phyloP scores from a whole-genome alignment of 1,140 invertebrate genomes.

The Diorhabda elongata region DNA sequence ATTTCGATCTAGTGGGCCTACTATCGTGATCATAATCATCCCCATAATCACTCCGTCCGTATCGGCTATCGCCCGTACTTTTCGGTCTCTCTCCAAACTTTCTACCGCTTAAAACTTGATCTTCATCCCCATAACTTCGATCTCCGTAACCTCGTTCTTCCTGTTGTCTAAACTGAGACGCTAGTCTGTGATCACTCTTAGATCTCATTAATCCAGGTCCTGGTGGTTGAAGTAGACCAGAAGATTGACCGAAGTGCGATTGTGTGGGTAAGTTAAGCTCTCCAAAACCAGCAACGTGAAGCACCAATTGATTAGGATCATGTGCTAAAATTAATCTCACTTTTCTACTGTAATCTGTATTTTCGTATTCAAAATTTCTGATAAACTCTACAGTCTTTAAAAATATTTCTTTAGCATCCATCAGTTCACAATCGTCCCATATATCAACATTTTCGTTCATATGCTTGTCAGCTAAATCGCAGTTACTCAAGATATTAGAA shows the following conservation, averaged over 20 bases:
- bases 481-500: slow-evolving; percentile 89
- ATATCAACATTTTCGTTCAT: slow-evolving; percentile 80
- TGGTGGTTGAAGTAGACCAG: slow-evolving; percentile 48
- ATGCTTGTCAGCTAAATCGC: slow-evolving; percentile 93
- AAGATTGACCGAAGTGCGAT: slow-evolving; percentile 50
- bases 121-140: slow-evolving; percentile 48
- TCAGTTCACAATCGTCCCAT: slow-evolving; percentile 84
- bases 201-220: slow-evolving; percentile 71
- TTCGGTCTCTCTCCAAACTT: slow-evolving; percentile 67
- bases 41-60: slow-evolving; percentile 56
- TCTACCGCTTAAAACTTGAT: slow-evolving; percentile 62
- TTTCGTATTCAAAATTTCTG: slow-evolving; percentile 89
- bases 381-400: slow-evolving; percentile 90
- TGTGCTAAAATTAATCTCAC: slow-evolving; percentile 81
- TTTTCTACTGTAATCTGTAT: slow-evolving; percentile 79
- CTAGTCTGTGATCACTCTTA: slow-evolving; percentile 88
- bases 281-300: slow-evolving; percentile 79
- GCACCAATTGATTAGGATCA: slow-evolving; percentile 83
- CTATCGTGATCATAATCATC: slow-evolving; percentile 61
- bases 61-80: slow-evolving; percentile 47
- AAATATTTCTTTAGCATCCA: slow-evolving; percentile 93
- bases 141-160: slow-evolving; percentile 61
- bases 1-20: slow-evolving; percentile 55
- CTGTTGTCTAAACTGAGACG: slow-evolving; percentile 82
- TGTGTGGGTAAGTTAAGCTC: slow-evolving; percentile 73